These are phyloP conservation scores for Leptopilina drosophilae DNA, from an alignment of 2,888 invertebrate species.

Conservation along the genomic window DNA sequence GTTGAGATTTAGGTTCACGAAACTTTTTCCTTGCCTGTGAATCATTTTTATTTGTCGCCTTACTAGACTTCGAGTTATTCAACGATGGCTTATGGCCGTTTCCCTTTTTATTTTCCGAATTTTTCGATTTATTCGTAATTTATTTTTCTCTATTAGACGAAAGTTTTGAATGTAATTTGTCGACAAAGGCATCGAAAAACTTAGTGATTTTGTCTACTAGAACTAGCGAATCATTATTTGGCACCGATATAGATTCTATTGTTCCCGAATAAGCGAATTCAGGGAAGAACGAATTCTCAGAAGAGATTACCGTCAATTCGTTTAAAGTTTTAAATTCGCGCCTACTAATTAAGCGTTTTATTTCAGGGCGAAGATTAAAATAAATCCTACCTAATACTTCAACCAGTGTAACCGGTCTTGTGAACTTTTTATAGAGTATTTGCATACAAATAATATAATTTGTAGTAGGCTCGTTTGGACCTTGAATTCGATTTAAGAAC, in stretches of 20 bases:
- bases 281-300: background rate
- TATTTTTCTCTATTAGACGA: background rate
- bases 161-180: background rate
- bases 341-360: slow-evolving; percentile 12
- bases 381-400: slow-evolving; percentile 42
- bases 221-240: no score
- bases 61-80: background rate
- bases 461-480: slow-evolving; percentile 35
- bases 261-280: background rate
- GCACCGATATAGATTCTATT: no score
- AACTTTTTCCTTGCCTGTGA: background rate
- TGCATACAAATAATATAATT: slow-evolving; percentile 42
- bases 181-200: background rate
- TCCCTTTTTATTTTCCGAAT: background rate
- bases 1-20: background rate
- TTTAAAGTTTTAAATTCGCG: slow-evolving; percentile 37
- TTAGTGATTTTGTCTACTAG: background rate
- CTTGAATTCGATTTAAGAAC: slow-evolving; percentile 29
- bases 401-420: background rate
- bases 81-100: background rate
- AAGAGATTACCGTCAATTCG: background rate
- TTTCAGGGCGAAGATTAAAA: slow-evolving; percentile 44
- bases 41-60: background rate
- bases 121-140: background rate
- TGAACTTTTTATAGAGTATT: slow-evolving; percentile 28